phyloP scores from a whole-genome alignment of 2,797 vertebrate genomes.

The Acanthurus leucopareius region DNA sequence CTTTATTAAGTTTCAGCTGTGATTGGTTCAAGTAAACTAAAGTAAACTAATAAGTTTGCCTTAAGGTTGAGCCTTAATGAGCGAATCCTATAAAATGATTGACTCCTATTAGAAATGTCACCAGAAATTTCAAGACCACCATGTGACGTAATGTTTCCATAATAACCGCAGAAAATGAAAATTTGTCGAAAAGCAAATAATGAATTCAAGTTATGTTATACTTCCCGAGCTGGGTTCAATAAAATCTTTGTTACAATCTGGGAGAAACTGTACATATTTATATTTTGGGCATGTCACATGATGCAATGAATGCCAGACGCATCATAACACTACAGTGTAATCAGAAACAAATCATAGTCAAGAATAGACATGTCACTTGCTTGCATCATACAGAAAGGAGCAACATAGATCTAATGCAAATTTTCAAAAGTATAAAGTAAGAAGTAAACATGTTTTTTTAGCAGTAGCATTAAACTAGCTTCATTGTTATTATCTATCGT shows the following conservation, averaged over 20 bases:
- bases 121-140: no score
- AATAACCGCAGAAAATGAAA: background rate
- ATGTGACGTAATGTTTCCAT: background rate
- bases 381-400: background rate
- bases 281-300: background rate
- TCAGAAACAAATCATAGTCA: background rate
- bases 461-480: no score
- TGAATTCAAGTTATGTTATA: background rate
- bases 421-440: no score
- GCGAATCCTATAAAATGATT: background rate
- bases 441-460: no score
- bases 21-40: no score
- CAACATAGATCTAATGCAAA: no score
- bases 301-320: background rate
- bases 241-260: background rate
- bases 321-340: background rate
- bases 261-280: background rate
- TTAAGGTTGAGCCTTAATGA: background rate
- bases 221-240: background rate
- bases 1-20: no score
- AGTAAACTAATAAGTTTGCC: no score
- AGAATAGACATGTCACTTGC: slow-evolving; percentile 5
- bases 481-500: no score
- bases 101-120: no score
- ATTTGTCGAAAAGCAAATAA: background rate